Conservation (phyloP, 2,888 invertebrate genomes). For the Pterostichus madidus region DNA sequence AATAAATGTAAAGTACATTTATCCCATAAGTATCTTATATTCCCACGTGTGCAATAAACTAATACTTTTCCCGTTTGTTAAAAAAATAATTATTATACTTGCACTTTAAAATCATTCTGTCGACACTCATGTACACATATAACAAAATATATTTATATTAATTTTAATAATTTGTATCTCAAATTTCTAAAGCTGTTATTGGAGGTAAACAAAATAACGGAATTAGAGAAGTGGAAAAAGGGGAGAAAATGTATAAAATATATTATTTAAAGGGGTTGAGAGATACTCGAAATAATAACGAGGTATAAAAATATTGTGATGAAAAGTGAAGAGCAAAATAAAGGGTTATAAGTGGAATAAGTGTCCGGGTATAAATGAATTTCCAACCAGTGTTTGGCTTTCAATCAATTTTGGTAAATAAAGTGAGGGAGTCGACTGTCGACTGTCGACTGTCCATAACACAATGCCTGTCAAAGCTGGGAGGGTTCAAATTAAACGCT, state of each 20-base stretch:
- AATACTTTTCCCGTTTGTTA: too few species aligned
- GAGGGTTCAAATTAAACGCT: constrained; percentile 50
- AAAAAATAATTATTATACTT: too few species aligned
- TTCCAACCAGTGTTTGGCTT: constrained; percentile 54
- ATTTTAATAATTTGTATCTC: not conserved
- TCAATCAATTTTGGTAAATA: constrained; percentile 58
- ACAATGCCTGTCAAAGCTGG: constrained; percentile 52
- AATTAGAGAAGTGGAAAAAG: constrained; percentile 9
- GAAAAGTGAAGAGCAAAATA: constrained; percentile 39
- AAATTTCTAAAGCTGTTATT: not conserved
- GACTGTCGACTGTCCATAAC: constrained; percentile 31
- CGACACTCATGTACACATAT: too few species aligned
- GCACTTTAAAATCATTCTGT: too few species aligned
- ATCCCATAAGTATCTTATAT: too few species aligned
- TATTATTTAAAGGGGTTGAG: constrained; percentile 17
- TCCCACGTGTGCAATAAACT: too few species aligned
- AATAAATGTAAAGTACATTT: too few species aligned
- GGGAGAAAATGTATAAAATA: constrained; percentile 40
- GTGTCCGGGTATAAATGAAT: constrained; percentile 54
- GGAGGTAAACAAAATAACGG: not conserved
- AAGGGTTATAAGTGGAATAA: constrained; percentile 52
- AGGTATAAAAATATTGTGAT: constrained; percentile 45
- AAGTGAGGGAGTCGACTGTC: constrained; percentile 23
- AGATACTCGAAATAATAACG: constrained; percentile 22
- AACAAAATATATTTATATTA: not conserved